These are phyloP conservation scores for Caerostris extrusa DNA, from an alignment of 1,140 invertebrate genomes.

Conservation along the genomic window DNA sequence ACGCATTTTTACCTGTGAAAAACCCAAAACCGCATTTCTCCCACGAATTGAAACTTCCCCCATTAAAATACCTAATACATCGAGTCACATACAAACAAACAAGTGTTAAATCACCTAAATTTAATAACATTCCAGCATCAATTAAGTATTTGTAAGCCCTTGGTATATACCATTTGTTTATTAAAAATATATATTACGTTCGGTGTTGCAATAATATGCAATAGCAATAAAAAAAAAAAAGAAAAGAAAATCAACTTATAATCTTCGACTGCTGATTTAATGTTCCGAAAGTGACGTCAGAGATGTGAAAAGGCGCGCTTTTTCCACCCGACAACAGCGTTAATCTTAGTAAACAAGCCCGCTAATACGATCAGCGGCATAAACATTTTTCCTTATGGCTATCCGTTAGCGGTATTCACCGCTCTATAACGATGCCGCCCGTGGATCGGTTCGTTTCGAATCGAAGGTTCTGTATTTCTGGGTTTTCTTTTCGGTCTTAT, in stretches of 20 bases:
- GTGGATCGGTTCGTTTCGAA: neutral
- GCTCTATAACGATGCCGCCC: conserved; percentile 60
- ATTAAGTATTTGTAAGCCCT: neutral
- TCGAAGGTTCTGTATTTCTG: conserved; percentile 9
- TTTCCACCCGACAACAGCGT: neutral
- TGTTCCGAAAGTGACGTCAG: conserved; percentile 39
- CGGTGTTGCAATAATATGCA: neutral
- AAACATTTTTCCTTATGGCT: conserved; percentile 24
- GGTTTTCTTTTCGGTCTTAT: neutral
- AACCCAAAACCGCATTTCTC: neutral
- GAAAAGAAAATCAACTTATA: neutral
- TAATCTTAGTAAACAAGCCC: conserved; percentile 3
- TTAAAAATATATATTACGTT: neutral
- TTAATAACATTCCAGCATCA: neutral
- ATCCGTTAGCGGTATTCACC: conserved; percentile 38
- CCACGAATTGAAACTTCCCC: neutral
- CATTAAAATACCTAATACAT: neutral
- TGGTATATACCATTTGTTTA: neutral
- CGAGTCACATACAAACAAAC: neutral
- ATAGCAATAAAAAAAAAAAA: neutral
- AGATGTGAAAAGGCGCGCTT: conserved; percentile 4
- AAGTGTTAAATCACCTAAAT: neutral
- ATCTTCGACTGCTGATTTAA: conserved; percentile 6
- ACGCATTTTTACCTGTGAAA: neutral
- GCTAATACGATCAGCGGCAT: neutral